phyloP scores from a whole-genome alignment of 1,140 invertebrate genomes.

The Drosophila willistoni region DNA sequence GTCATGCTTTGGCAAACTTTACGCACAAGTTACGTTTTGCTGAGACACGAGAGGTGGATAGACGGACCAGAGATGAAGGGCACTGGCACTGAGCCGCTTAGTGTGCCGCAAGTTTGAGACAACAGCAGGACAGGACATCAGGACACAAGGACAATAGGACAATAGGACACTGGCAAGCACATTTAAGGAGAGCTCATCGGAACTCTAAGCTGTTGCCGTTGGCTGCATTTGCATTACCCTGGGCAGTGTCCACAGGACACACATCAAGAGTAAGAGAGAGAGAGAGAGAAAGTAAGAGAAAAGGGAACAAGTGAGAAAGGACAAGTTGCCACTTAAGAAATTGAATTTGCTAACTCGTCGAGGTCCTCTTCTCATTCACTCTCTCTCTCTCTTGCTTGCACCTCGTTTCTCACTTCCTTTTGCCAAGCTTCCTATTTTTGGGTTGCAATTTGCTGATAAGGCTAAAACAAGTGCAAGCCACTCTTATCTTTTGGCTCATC shows the following conservation, averaged over 20 bases:
- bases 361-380: conserved; percentile 37
- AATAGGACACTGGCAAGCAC: conserved; percentile 26
- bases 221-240: conserved; percentile 47
- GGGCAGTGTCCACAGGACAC: conserved; percentile 21
- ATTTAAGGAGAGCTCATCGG: conserved; percentile 51
- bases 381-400: background rate
- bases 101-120: conserved; percentile 36
- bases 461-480: conserved; percentile 27
- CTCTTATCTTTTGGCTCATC: conserved; percentile 49
- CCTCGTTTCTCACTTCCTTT: background rate
- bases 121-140: conserved; percentile 10
- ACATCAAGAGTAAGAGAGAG: background rate
- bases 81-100: conserved; percentile 21
- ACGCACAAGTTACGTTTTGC: conserved; percentile 29
- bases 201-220: conserved; percentile 37
- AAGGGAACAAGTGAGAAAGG: background rate
- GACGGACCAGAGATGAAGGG: conserved; percentile 18
- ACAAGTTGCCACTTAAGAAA: conserved; percentile 20
- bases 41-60: background rate
- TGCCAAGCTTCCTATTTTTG: conserved; percentile 52
- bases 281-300: background rate
- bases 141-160: background rate
- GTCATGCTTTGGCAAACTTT: conserved; percentile 20
- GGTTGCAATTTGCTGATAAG: conserved; percentile 74
- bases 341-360: conserved; percentile 49